A percentile compares a stretch with the other conserved stretches of the same genome.
These are phyloP conservation scores for Crypturellus tataupa DNA, from an alignment of 2,797 vertebrate species.

Conservation along the genomic window DNA sequence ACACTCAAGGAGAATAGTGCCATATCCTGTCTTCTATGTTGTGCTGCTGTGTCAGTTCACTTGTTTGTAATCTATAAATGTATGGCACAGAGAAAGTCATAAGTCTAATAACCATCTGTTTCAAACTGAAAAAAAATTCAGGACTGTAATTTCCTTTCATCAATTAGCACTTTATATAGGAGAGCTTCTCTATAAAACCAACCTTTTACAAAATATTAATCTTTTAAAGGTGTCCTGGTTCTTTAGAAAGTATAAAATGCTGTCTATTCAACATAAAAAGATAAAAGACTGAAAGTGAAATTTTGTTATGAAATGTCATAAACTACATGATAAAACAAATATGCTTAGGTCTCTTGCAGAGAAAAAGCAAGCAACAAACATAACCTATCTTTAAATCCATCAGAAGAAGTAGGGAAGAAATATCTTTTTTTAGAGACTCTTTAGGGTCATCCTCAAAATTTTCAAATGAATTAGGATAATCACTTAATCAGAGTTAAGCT, in stretches of 20 bases:
- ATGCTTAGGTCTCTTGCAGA: neutral
- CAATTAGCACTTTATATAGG: neutral
- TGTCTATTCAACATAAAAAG: neutral
- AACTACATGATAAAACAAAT: neutral
- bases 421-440: neutral
- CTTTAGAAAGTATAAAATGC: neutral
- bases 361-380: rapidly evolving
- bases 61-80: neutral
- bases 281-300: neutral
- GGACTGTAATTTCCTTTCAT: neutral
- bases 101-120: neutral
- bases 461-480: neutral
- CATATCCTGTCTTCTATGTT: neutral
- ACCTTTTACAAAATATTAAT: neutral
- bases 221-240: neutral
- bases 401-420: neutral
- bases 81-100: neutral
- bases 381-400: neutral
- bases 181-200: neutral
- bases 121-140: neutral
- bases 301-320: neutral
- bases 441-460: neutral
- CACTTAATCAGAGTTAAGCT: neutral
- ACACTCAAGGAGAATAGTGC: neutral
- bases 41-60: neutral